Base-by-base conservation (phyloP, 2,797 vertebrate species). In the Propithecus deckenii region DNA sequence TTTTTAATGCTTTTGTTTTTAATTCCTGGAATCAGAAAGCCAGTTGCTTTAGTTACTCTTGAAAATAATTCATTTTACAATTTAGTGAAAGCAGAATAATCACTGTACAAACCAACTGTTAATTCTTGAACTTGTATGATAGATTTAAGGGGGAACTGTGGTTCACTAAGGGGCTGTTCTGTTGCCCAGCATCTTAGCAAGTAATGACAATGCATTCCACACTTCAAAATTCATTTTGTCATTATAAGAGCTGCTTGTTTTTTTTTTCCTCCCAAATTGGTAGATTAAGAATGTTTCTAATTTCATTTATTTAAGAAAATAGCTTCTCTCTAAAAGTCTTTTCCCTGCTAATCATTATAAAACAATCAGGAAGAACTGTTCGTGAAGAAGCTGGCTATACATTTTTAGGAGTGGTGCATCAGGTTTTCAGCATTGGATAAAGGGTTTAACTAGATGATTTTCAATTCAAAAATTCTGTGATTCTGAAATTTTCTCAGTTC, bases 221-320 rank as follows among this genome's bases (percentile, higher is more conserved):
- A 88, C 59, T 20, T 52, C 30, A 57, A 71, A 91, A 32, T 63
- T 84, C 43, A 80, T 50, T 83, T 95, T 93, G 41, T 48, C 80
- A 90, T 17, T 35, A 91, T 86, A 72, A 85, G 59, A 86, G 11
- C n/a, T 20, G 1, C 41, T 69, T 87, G 32, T 28, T 55, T 74
- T 41, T 41, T 23, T 23, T 12, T 38, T 38, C 10, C 12, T 83
- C 57, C 61, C 59, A 25, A 38, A 80, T 28, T 52, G 50, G n/a
- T 69, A 84, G 38, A 74, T 59, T 65, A 84, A 84, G 43, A 79
- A 13, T 95, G n/a, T 79, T 95, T 72, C 59, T 75, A 25, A 57
- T 85, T 97, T 94, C 30, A 65, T 88, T 83, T 94, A 28, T 91
- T 84, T 76, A 67, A 93, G 78, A 57, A 93, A 86, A 67, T 28